A percentile compares a stretch with the other conserved stretches of the same genome.
Evolutionary conservation across 2,888 invertebrate species (phyloP).

Genomic region (Dorcus hopei): DNA sequence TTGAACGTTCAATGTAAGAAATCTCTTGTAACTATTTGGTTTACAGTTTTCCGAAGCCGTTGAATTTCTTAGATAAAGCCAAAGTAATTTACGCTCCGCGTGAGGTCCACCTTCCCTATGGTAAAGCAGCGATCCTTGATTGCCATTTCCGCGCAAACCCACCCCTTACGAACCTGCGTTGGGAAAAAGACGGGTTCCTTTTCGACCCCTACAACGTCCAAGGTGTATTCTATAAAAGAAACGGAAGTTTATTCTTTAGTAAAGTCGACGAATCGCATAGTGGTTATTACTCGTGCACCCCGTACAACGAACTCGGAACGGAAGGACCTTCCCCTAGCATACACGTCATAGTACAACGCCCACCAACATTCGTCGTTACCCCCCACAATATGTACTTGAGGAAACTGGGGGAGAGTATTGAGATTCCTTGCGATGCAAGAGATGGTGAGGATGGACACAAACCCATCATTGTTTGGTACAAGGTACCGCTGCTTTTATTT

Average conservation of each 20-base stretch:
- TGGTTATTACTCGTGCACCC: conserved; percentile 88
- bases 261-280: conserved; percentile 83
- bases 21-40: conserved; percentile 23
- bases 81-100: conserved; percentile 85
- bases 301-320: conserved; percentile 84
- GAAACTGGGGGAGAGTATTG: conserved; percentile 74
- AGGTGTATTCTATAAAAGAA: conserved; percentile 79
- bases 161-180: conserved; percentile 80
- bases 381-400: conserved; percentile 83
- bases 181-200: conserved; percentile 91
- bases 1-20: conserved; percentile 89
- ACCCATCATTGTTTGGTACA: conserved; percentile 66
- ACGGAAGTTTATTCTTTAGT: conserved; percentile 77
- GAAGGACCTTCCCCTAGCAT: conserved; percentile 82
- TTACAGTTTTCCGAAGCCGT: not conserved
- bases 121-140: conserved; percentile 78
- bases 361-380: conserved; percentile 76
- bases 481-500: conserved; percentile 50
- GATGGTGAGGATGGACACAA: conserved; percentile 65
- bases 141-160: conserved; percentile 93
- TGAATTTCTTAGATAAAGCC: conserved; percentile 71
- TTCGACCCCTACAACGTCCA: conserved; percentile 88
- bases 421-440: conserved; percentile 78
- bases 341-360: conserved; percentile 79
- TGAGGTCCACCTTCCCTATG: conserved; percentile 80